Conservation (phyloP, 2,113 vertebrate genomes). For the Vidua chalybeata region DNA sequence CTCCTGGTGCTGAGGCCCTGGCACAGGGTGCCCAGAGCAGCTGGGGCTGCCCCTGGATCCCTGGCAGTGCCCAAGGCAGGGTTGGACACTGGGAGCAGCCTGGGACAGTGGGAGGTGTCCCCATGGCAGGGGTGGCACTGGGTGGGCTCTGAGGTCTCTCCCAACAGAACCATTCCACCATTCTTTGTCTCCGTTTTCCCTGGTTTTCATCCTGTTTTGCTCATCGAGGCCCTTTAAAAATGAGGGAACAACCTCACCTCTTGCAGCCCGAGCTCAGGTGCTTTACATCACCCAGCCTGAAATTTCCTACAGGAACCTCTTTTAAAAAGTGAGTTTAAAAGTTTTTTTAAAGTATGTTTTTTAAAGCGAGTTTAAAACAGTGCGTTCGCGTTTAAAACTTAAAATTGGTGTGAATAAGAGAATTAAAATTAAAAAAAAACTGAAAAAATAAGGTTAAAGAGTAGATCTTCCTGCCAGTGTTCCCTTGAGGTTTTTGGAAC, state of each 20-base stretch:
- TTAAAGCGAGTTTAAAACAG: not conserved
- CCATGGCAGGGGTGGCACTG: not conserved
- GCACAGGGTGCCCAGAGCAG: not conserved
- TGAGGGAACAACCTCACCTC: not conserved
- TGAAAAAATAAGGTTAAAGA: not conserved
- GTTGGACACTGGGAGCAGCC: not conserved
- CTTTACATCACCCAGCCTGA: not conserved
- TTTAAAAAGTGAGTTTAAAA: not conserved
- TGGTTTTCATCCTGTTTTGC: not conserved
- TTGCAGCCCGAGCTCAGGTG: not conserved
- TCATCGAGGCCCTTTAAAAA: not conserved
- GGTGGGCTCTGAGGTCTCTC: fast-evolving
- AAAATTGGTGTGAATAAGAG: not conserved
- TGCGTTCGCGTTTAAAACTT: not conserved
- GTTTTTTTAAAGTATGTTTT: not conserved
- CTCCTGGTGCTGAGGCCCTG: not conserved
- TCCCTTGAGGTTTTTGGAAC: not conserved
- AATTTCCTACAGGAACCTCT: not conserved
- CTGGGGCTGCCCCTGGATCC: not conserved
- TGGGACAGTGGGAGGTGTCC: not conserved
- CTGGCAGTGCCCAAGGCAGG: not conserved
- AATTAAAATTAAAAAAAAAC: not conserved
- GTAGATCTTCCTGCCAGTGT: not conserved
- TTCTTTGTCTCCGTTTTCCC: not conserved
- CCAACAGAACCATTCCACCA: fast-evolving